These are phyloP conservation scores for Euphydryas editha DNA, from an alignment of 2,888 invertebrate species.

Conservation along the genomic window DNA sequence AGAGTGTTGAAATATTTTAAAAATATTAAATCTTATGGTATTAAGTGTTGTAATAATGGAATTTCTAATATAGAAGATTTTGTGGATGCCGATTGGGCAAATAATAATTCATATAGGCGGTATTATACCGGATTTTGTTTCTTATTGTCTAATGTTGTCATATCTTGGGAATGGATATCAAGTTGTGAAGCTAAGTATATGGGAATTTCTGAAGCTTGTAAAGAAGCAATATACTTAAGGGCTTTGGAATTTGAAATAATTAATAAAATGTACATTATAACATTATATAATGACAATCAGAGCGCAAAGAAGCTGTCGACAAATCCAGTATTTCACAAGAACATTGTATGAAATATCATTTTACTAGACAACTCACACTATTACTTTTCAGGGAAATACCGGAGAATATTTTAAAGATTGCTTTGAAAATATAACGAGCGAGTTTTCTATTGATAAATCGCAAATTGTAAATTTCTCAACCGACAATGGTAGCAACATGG, in stretches of 20 bases:
- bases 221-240: conserved; percentile 29
- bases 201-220: conserved; percentile 28
- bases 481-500: too few species aligned
- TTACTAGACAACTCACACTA: too few species aligned
- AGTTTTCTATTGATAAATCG: too few species aligned
- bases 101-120: conserved; percentile 8
- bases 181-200: conserved; percentile 18
- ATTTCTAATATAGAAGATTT: conserved; percentile 19
- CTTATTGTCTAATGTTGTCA: conserved; percentile 12
- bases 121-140: conserved; percentile 15
- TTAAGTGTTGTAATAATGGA: conserved; percentile 26
- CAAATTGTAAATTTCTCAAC: too few species aligned
- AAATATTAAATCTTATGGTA: conserved; percentile 20
- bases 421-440: too few species aligned
- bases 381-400: too few species aligned
- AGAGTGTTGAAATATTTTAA: conserved; percentile 30
- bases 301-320: not conserved
- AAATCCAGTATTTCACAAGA: conserved; percentile 3
- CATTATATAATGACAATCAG: conserved; percentile 3
- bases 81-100: conserved; percentile 36
- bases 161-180: conserved; percentile 23
- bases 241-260: conserved; percentile 26
- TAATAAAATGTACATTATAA: conserved; percentile 9
- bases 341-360: conserved; percentile 30
- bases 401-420: too few species aligned